Evolutionary conservation across 2,888 invertebrate species (phyloP), one percentile per base, ranked within the genome.

Genomic region (Muscina levida): DNA sequence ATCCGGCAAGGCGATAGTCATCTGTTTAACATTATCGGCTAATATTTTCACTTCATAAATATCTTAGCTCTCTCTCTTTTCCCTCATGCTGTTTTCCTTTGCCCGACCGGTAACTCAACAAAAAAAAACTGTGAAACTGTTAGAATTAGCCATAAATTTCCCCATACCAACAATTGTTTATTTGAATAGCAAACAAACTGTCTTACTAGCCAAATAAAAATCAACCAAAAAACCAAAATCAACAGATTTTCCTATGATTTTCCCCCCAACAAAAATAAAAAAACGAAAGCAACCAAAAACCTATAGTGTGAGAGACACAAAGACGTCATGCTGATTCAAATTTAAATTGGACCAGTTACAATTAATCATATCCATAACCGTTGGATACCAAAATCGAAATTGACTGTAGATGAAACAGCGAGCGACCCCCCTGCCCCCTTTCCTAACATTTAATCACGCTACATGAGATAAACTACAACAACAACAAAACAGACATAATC

Each of bases 381-480:
- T 56, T 22, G 22, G 22, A 24, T 46, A 4, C 62, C 56, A 24
- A 65, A 48, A 66, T n/a, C 17, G 42, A 59, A 67, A n/a, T 51
- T 13, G 37, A 51, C 17, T 31, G 4, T 31, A 8, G 31, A 8
- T 31, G n/a, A 51, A 26, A 31, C 10, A n/a, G 13, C 48, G 26
- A 57, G 37, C 17, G 59, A 17, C 17, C 19, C 19, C 19, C 15
- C 37, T 37, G 42, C 13, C 8, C 19, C 6, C 11, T 2, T 42
- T 15, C 1, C 3, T n/a, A 1, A 62, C 46, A 53, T 44, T 65
- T 48, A 56, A 56, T 75, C 51, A 62, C 71, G 37, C 79, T 46
- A 76, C 72, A 79, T 75, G 75, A 79, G 75, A 75, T 75, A 72
- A 79, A 78, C 39, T 65, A 73, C 68, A 67, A 72, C 56, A 51